A percentile compares a stretch with the other conserved stretches of the same genome.
Conservation (phyloP, 2,113 vertebrate genomes). For the Calidris pugnax region DNA sequence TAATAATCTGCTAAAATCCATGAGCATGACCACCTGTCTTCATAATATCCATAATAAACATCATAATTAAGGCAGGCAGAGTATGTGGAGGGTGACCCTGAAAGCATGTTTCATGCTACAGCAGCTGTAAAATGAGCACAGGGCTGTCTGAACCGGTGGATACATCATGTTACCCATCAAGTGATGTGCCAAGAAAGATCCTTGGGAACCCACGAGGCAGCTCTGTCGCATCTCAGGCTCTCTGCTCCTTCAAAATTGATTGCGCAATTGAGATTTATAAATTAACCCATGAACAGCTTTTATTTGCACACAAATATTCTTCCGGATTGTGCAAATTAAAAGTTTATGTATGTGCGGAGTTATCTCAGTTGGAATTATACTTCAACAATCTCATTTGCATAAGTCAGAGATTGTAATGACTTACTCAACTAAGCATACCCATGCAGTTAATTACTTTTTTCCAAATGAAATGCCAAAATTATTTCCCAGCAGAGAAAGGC, state of each 20-base stretch:
- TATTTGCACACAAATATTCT: constrained; percentile 1
- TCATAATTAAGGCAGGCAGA: neutral
- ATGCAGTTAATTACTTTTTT: constrained; percentile 75
- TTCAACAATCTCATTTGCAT: constrained; percentile 61
- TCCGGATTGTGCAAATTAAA: neutral
- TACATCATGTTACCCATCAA: neutral
- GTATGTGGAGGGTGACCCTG: neutral
- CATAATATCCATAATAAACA: neutral
- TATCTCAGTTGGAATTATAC: constrained; percentile 47
- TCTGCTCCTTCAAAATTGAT: neutral
- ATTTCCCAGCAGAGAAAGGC: constrained; percentile 65
- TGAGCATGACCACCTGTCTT: neutral
- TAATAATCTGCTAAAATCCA: neutral
- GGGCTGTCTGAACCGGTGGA: neutral
- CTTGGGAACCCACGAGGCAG: neutral
- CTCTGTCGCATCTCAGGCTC: neutral
- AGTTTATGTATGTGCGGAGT: neutral
- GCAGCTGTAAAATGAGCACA: neutral
- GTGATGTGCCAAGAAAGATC: neutral
- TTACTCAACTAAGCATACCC: constrained; percentile 76
- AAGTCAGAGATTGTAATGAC: constrained; percentile 74
- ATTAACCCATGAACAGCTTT: constrained; percentile 19
- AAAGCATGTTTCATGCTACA: neutral
- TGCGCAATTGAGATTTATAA: neutral
- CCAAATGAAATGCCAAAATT: constrained; percentile 70